Base-by-base conservation (phyloP, 2,797 vertebrate species). In the Ambastaia sidthimunki region DNA sequence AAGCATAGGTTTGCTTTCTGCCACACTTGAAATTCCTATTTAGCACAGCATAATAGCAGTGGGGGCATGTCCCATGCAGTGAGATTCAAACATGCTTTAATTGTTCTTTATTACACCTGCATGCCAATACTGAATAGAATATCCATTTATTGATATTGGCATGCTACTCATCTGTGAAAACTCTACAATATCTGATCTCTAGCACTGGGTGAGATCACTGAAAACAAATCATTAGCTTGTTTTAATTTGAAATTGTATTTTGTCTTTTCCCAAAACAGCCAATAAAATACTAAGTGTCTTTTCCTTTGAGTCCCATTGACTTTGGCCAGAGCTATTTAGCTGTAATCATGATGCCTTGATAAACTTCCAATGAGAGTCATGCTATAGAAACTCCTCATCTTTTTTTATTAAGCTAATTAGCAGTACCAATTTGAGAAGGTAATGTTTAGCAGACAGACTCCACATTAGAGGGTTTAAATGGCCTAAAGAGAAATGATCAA, bases 321-420 rank as follows among this genome's bases (percentile, higher is more conserved):
- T 68, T 41, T 31, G 18, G 7, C 77, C 82, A 76, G 59, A 72
- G 71, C 81, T 57, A 80, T 90, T 74, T 75, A 73, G 47, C 55
- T 21, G 54, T 78, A 86, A 88, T 89, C 25, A 86, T 82, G 73
- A 86, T 85, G 78, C 87, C 88, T 62, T 83, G 57, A 87, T 54
- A 80, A 73, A 65, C 66, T 44, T 81, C 85, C 76, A 83, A 74
- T 81, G 60, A 70, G 63, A 86, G 71, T 21, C 73, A 54, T 71
- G 59, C 74, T 85, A 66, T 72, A 83, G 60, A 82, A 85, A 80
- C 80, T 83, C 82, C 82, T 84, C 80, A 89, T 89, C 85, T 84
- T 82, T 83, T 87, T 88, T 85, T 81, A 84, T 84, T 84, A 84
- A 47, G 63, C 47, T 69, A 84, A 78, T 86, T 84, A 80, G 71